Evolutionary conservation across 2,113 vertebrate genomes (phyloP).

Genomic region (Ctenomys sociabilis): DNA sequence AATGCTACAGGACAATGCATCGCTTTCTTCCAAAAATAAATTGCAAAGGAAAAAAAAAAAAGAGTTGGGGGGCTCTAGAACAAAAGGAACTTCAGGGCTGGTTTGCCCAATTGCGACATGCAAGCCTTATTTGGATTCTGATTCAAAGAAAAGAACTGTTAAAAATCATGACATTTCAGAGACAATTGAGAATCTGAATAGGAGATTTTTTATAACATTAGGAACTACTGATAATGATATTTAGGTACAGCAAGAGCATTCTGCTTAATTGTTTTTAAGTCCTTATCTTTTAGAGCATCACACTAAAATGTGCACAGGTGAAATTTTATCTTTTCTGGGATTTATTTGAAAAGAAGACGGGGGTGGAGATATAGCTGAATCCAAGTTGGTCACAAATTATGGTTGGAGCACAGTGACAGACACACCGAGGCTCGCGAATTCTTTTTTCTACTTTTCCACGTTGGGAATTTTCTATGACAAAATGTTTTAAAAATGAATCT

Average conservation of each 20-base stretch:
- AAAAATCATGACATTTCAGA: conserved; percentile 7
- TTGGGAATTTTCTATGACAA: neutral
- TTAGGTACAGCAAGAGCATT: neutral
- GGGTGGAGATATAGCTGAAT: neutral
- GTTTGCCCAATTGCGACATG: neutral
- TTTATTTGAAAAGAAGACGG: neutral
- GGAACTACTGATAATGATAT: neutral
- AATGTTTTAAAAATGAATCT: neutral
- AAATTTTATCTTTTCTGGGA: neutral
- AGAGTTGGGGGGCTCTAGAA: neutral
- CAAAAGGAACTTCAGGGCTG: neutral
- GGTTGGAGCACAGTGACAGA: neutral
- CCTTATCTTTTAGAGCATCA: neutral
- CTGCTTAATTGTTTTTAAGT: neutral
- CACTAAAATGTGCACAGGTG: neutral
- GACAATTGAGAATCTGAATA: neutral
- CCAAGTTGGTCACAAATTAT: neutral
- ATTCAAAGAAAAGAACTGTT: conserved; percentile 16
- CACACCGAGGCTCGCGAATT: neutral
- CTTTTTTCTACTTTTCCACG: neutral
- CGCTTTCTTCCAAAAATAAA: conserved; percentile 56
- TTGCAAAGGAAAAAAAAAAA: neutral
- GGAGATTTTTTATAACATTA: neutral
- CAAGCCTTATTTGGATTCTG: neutral
- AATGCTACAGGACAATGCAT: neutral